phyloP scores from a whole-genome alignment of 2,113 vertebrate species.

The Machaerirhynchus nigripectus region DNA sequence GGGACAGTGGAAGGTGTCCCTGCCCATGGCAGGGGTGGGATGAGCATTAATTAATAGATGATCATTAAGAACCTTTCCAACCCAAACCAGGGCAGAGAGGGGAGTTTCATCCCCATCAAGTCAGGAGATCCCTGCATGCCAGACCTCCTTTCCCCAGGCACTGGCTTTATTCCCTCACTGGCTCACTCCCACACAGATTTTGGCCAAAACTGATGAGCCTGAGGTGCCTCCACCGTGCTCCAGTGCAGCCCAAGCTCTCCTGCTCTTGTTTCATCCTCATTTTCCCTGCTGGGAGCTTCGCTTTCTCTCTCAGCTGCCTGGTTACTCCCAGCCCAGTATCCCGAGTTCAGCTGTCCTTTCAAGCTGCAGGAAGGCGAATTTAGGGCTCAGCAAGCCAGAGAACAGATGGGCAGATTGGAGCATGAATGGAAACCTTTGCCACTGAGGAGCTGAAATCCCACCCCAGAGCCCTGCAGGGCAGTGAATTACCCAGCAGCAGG shows the following conservation, averaged over 20 bases:
- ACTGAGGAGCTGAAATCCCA: neutral
- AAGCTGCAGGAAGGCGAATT: neutral
- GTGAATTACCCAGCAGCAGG: accelerated
- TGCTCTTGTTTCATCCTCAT: neutral
- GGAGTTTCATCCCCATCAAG: neutral
- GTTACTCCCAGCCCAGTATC: neutral
- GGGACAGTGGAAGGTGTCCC: neutral
- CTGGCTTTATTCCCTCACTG: neutral
- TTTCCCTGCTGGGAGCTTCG: neutral
- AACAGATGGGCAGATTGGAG: neutral
- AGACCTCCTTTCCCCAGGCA: neutral
- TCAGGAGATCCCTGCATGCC: neutral
- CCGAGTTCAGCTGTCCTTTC: neutral
- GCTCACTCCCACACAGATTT: neutral
- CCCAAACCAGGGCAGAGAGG: neutral
- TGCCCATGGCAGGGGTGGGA: neutral
- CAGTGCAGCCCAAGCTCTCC: neutral
- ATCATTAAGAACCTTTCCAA: neutral
- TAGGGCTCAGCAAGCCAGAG: neutral
- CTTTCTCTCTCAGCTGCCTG: neutral
- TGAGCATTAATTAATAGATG: neutral
- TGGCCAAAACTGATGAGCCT: neutral
- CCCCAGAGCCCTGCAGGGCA: neutral
- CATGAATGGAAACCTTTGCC: neutral
- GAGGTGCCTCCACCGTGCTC: neutral